Evolutionary conservation across 1,140 invertebrate species (phyloP).

Genomic region (Drosophila insularis): DNA sequence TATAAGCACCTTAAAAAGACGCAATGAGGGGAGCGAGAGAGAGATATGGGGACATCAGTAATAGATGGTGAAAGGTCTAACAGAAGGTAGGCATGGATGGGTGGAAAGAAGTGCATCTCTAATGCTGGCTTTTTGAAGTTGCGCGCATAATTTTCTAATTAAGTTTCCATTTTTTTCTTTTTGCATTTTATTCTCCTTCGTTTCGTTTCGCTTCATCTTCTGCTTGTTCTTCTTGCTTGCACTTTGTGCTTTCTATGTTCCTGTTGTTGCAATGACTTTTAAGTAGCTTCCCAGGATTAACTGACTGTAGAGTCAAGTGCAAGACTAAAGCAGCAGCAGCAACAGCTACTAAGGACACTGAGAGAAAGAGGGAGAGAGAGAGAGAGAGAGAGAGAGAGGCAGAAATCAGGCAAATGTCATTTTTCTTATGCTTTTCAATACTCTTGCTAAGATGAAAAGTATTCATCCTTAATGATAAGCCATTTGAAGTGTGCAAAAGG

Average conservation of each 20-base stretch:
- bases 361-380: constrained; percentile 21
- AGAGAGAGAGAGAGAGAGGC: constrained; percentile 17
- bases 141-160: constrained; percentile 78
- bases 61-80: neutral
- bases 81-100: too few species aligned
- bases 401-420: constrained; percentile 49
- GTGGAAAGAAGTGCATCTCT: constrained; percentile 52
- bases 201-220: constrained; percentile 14
- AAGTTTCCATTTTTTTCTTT: constrained; percentile 60
- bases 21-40: neutral
- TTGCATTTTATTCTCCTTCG: constrained; percentile 1
- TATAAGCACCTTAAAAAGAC: constrained; percentile 41
- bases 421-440: constrained; percentile 7
- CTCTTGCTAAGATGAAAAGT: neutral
- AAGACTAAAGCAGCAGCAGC: constrained; percentile 6
- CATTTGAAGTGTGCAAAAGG: neutral
- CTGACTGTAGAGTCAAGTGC: constrained; percentile 56
- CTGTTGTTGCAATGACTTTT: constrained; percentile 74
- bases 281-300: constrained; percentile 75
- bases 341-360: neutral
- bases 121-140: constrained; percentile 71
- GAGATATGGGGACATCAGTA: neutral
- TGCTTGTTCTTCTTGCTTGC: constrained; percentile 24
- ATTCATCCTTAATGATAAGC: neutral
- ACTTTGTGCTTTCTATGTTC: constrained; percentile 58